A percentile compares a stretch with the other conserved stretches of the same genome.
Conservation (phyloP, 2,113 vertebrate genomes). For the Osmerus mordax region DNA sequence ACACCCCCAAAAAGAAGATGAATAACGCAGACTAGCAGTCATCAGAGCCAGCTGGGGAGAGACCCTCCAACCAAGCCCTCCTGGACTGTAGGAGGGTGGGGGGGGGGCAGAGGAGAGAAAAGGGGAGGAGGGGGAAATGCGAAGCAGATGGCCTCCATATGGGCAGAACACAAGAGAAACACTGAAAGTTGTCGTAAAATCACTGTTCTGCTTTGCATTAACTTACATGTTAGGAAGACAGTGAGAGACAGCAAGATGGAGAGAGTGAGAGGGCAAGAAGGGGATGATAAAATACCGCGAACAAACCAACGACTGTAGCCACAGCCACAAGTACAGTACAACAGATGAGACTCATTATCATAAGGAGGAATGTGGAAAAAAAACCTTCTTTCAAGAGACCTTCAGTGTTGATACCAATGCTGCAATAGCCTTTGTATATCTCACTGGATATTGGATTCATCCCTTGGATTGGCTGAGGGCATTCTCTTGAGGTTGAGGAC, state of each 20-base stretch:
- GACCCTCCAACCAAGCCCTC: slow-evolving; percentile 67
- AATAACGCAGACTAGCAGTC: slow-evolving; percentile 62
- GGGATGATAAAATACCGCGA: slow-evolving; percentile 29
- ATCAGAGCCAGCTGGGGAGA: slow-evolving; percentile 60
- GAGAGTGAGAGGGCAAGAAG: slow-evolving; percentile 11
- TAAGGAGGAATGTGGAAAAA: slow-evolving; percentile 43
- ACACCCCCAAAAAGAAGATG: slow-evolving; percentile 29
- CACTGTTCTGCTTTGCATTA: slow-evolving; percentile 74
- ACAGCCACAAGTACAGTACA: slow-evolving; percentile 40
- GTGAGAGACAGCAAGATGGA: slow-evolving; percentile 21
- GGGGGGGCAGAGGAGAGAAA: slow-evolving; percentile 40
- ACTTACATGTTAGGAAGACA: slow-evolving; percentile 50
- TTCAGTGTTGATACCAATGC: too few relatives aligned
- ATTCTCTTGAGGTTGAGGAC: too few relatives aligned
- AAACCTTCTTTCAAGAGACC: too few relatives aligned
- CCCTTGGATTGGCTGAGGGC: too few relatives aligned
- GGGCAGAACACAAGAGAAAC: slow-evolving; percentile 70
- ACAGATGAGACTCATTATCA: slow-evolving; percentile 47
- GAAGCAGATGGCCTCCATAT: slow-evolving; percentile 78
- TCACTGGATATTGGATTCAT: too few relatives aligned
- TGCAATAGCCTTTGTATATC: too few relatives aligned
- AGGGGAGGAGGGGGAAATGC: slow-evolving; percentile 65
- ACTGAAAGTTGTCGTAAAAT: slow-evolving; percentile 61
- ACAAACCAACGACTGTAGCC: slow-evolving; percentile 46
- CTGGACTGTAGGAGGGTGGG: slow-evolving; percentile 39